These are phyloP conservation scores for Rhagium mordax DNA, from an alignment of 2,888 invertebrate species.

Conservation along the genomic window DNA sequence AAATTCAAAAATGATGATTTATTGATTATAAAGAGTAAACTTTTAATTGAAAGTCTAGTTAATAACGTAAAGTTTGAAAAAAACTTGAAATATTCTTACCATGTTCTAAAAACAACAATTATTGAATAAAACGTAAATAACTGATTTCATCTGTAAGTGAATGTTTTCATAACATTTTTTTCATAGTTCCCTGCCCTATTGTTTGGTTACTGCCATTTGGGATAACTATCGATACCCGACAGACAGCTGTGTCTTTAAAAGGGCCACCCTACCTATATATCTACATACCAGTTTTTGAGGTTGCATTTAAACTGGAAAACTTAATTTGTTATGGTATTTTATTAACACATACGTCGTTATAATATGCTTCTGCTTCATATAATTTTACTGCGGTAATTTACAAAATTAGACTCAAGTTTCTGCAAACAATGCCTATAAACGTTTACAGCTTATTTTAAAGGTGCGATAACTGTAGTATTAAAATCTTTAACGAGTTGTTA, in stretches of 20 bases:
- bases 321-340: not conserved
- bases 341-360: not conserved
- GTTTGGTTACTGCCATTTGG: not conserved
- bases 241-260: conserved; percentile 15
- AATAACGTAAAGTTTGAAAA: too few species aligned
- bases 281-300: conserved; percentile 10
- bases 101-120: too few species aligned
- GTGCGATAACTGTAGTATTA: too few species aligned
- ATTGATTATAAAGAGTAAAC: too few species aligned
- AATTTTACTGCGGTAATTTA: not conserved
- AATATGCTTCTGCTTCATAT: not conserved
- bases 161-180: not conserved
- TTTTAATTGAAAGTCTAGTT: too few species aligned
- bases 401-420: too few species aligned
- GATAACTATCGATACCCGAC: not conserved
- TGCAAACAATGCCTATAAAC: too few species aligned
- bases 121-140: not conserved
- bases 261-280: conserved; percentile 7
- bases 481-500: too few species aligned
- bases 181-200: not conserved
- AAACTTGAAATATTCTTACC: too few species aligned
- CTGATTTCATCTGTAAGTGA: not conserved
- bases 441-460: too few species aligned
- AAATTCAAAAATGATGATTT: too few species aligned
- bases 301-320: not conserved